Evolutionary conservation across 2,888 invertebrate species (phyloP).

Genomic region (Euplexia lucipara): DNA sequence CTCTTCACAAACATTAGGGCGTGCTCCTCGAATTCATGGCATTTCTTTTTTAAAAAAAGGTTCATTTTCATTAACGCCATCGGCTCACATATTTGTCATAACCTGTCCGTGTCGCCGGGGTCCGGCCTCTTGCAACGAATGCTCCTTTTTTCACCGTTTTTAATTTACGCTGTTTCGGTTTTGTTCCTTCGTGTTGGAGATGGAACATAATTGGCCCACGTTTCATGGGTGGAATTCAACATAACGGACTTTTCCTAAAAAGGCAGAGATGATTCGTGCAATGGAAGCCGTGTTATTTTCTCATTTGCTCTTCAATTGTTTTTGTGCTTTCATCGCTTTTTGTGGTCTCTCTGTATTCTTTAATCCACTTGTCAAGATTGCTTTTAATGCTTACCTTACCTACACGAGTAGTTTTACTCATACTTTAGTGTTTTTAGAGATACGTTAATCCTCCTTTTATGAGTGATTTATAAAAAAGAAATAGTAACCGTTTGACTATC

Average conservation of each 20-base stretch:
- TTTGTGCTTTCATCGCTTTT: constrained; percentile 18
- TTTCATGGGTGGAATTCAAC: constrained; percentile 75
- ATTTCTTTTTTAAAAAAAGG: constrained; percentile 81
- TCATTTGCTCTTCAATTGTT: constrained; percentile 33
- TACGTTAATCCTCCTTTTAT: not conserved
- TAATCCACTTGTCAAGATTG: not conserved
- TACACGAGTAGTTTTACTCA: no score
- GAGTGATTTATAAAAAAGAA: constrained; percentile 35
- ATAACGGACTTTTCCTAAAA: constrained; percentile 46
- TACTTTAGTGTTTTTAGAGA: not conserved
- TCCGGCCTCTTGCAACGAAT: constrained; percentile 72
- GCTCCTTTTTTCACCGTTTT: constrained; percentile 88
- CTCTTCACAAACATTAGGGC: constrained; percentile 71
- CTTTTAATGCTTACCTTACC: not conserved
- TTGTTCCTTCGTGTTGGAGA: constrained; percentile 81
- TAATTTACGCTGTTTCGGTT: constrained; percentile 87
- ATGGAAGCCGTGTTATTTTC: constrained; percentile 39
- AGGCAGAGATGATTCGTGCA: constrained; percentile 35
- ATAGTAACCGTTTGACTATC: constrained; percentile 70
- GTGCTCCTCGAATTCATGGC: constrained; percentile 70
- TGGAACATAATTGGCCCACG: constrained; percentile 73
- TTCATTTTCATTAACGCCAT: constrained; percentile 90
- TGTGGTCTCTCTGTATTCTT: not conserved
- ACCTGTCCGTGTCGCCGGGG: constrained; percentile 79
- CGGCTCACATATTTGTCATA: constrained; percentile 91